Base-by-base conservation (phyloP, 2,113 vertebrate genomes). In the Xenus cinereus region DNA sequence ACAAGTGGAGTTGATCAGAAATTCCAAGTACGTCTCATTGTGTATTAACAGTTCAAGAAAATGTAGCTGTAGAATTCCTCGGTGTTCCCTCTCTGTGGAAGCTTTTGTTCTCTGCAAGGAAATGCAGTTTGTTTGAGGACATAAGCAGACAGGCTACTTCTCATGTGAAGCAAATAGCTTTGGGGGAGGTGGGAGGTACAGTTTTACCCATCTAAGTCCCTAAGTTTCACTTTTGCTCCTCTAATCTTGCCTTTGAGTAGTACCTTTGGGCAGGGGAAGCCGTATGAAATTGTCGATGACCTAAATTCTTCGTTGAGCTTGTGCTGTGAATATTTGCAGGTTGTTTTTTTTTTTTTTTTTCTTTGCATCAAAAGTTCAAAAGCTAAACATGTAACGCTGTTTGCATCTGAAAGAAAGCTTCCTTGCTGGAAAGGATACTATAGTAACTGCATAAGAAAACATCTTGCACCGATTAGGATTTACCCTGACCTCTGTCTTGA, bases 1-100 rank as follows among this genome's bases (percentile, higher is more conserved):
- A 88, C 99, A 99, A 96, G 99, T 99, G 97, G 99, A 99, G 87
- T 97, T 99, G 98, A 99, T 99, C 97, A 98, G 99, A 94, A 99
- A 99, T 97, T 99, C 99, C 96, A 99, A 99, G 99, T 99, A 98
- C 33, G 82, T 48, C 80, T 80, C 21, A 0, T 3, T 45, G 71
- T 17, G 14, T 46, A 1, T 51, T 27, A 41, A 41, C 48, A 59
- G 26, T 8, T 53, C 2, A 4, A 59, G 69, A 15, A 56, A 26
- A 15, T 2, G 11, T 17, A 14, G 59, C 84, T 77, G 33, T 32
- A 1, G 10, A 2, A 37, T 46, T 84, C 54, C 69, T 59, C 37
- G 4, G 7, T 15, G 33, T 43, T 93, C 60, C 57, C 41, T 73
- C 50, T 62, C 66, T 14, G 11, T 21, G 60, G 76, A 37, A 82